Conservation (phyloP, 2,888 invertebrate genomes). For the Lasius fuliginosus region DNA sequence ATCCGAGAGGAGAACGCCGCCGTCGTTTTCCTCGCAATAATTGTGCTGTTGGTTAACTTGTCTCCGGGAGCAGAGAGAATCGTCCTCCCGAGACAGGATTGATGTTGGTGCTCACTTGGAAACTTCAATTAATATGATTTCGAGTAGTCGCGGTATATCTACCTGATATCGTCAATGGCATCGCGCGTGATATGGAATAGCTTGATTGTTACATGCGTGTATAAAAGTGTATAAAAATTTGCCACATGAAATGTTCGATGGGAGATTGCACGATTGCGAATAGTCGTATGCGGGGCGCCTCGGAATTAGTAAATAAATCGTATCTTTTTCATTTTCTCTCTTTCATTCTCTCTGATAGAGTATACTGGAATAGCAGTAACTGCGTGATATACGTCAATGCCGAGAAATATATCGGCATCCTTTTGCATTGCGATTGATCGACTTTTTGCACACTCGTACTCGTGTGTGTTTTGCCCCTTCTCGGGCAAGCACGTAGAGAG, state of each 20-base stretch:
- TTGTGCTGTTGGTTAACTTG: constrained; percentile 49
- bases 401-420: background rate
- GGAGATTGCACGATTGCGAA: background rate
- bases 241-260: background rate
- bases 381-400: background rate
- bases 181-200: background rate
- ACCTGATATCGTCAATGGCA: constrained; percentile 8
- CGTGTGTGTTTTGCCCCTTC: background rate
- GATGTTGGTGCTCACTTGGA: constrained; percentile 35
- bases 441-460: constrained; percentile 26
- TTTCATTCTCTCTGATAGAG: background rate
- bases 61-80: constrained; percentile 37
- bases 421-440: background rate
- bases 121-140: constrained; percentile 49
- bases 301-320: constrained; percentile 28
- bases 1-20: constrained; percentile 19
- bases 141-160: background rate
- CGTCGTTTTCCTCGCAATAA: constrained; percentile 45
- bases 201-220: background rate
- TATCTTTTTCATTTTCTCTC: background rate
- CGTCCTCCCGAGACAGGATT: constrained; percentile 26
- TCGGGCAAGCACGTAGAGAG: constrained; percentile 8
- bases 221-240: background rate
- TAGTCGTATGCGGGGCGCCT: background rate
- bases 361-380: background rate